Base-by-base conservation (phyloP, 2,888 invertebrate genomes). In the Andrena haemorrhoa region DNA sequence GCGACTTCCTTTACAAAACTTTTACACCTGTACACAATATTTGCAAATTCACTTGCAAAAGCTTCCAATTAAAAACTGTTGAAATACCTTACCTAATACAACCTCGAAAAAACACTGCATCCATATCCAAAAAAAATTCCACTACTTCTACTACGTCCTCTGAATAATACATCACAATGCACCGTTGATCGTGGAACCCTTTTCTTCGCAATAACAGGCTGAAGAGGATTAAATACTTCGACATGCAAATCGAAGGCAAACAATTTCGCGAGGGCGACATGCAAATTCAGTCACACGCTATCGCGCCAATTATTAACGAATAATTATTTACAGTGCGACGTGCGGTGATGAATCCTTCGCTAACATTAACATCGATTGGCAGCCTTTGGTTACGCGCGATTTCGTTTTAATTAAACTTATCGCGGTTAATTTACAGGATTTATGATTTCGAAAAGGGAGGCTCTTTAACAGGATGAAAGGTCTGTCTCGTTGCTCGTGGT, bases 401-500 rank as follows among this genome's bases (percentile, higher is more conserved):
- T 56, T 10, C 35, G 10, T 69, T 56, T 35, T 12, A 8, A 51
- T 64, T 33, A 53, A 26, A 12, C 64, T 20, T 12, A 41, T 16
- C 41, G 41, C 41, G 41, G 41, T 41, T 41, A 16, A 6, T 1
- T 12, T 47, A 20, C 23, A 2, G 7, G 20, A 60, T 33, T 49
- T 29, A 16, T 23, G 29, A 51, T 12, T 49, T 6, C 41, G 56
- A 41, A 56, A 41, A 20, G 23, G 41, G 47, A n/a, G 31, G 41
- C 33, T 12, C 3, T 66, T 53, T 35, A 66, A 65, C 73, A 31
- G 35, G 35, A 73, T 41, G 35, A 73, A 61, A 61, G 64, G 35
- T 16, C 31, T 6, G 41, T 31, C 41, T 64, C 35, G 51, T 78
- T 75, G 23, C 64, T 23, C 41, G 66, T 63, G 66, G 75, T 76